Base-by-base conservation (phyloP, 2,888 invertebrate genomes). In the Platypus cylindrus region DNA sequence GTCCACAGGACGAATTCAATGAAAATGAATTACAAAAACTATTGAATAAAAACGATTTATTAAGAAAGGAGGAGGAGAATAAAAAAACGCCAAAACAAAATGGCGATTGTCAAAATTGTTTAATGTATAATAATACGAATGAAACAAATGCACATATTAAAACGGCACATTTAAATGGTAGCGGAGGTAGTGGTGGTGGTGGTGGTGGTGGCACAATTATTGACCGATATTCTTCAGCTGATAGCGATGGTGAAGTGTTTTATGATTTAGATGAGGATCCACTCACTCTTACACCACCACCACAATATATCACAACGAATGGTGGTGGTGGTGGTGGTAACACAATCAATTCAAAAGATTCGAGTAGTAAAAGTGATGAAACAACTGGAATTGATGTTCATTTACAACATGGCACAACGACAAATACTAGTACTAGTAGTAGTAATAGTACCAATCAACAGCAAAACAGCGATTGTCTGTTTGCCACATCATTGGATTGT, bases 1-100 rank as follows among this genome's bases (percentile, higher is more conserved):
- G 80, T 47, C 81, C 81, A 1, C 71, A 70, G 30, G 79, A 78
- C 27, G 57, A 56, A 45, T 30, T 49, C 8, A 48, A 49, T 4
- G 51, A 50, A 38, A 30, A 40, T 3, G 53, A 55, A 37, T 38
- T 53, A 3, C 50, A 54, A 2, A 55, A 51, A 22, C 44, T 64
- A 1, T 50, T 60, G n/a, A 60, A 60, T n/a, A 60, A 59, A 33
- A 55, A 54, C 34, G 48, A 49, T 37, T 38, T 55, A 2, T 11
- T 37, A n/a, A 30, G 16, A 8, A 37, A 30, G 13, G 37, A 38
- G 11, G 27, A 20, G 14, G 36, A 34, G 29, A 51, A 53, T 22
- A n/a, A n/a, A n/a, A n/a, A n/a, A n/a, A n/a, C n/a, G n/a, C n/a
- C n/a, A n/a, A 15, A 28, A n/a, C 25, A 16, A n/a, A 49, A 46